Evolutionary conservation across 2,888 invertebrate species (phyloP), one percentile per base, ranked within the genome.

Genomic region (Eupithecia centaureata): DNA sequence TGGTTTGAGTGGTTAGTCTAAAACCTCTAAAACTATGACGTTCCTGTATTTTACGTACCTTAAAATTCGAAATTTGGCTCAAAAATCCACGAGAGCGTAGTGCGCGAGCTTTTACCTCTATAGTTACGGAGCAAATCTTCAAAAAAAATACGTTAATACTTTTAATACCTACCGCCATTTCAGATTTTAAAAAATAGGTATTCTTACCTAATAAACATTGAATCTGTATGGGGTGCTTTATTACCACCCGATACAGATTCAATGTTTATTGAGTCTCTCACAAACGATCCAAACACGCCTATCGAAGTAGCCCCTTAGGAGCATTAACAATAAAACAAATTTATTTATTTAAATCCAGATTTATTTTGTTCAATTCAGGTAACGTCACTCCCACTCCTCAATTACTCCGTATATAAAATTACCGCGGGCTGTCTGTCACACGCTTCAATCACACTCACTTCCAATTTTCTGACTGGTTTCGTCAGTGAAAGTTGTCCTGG

Each of bases 381-480:
- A 22, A 10, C 54, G 51, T 57, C 2, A 32, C 32, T 33, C 27
- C 63, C 56, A 52, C 27, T 7, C 22, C 25, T 12, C 28, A 42
- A 57, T 57, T 33, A 33, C 57, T 57, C 30, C 57, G 18, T 57
- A 57, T 57, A 57, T 57, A 57, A 13, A 66, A 70, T 52, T 10
- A 68, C 61, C 27, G 12, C 27, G 30, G 22, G 51, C 22, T 30
- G 35, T 56, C 65, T 70, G 73, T 70, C 70, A 66, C 61, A 63
- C 71, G 62, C 67, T 67, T 71, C 76, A 68, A 71, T 72, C 69
- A 67, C 61, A 66, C 68, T 67, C 67, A 56, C 25, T 73, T 71
- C 77, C 79, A 79, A 78, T 79, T 80, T 79, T 75, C 74, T 73
- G 77, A 76, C 79, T 80, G 47, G 47, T 78, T 80, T 79, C 76